Base-by-base conservation (phyloP, 2,113 vertebrate genomes). In the Scytalopus superciliaris region DNA sequence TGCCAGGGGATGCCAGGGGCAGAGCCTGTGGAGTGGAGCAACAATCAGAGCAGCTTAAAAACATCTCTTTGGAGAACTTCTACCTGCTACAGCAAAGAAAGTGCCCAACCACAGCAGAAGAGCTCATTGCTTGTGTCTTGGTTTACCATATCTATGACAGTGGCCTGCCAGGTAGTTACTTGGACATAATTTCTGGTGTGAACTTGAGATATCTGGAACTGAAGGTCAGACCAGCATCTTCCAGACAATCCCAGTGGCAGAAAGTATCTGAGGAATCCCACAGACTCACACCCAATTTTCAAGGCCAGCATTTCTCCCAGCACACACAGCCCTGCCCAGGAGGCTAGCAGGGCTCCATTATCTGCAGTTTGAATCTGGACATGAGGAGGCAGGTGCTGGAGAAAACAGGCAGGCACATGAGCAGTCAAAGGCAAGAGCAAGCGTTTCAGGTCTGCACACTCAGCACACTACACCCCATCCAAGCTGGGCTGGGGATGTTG, bases 371-470 rank as follows among this genome's bases (percentile, higher is more conserved):
- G 90, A 15, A 96, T 97, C 95, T 96, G 96, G 95, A 95, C 96
- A 92, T 96, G 96, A 96, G 96, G 92, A 96, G 94, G 96, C 96
- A 96, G 96, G 94, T 94, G 93, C 92, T 94, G 93, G 62, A 57
- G 64, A 70, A 80, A 86, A 94, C 96, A 97, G 96, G 96, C 94
- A 96, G 84, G 91, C 89, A 97, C 96, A 96, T 95, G 96, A 97
- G 95, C 40, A 88, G 79, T 95, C 91, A 93, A 87, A 92, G 85
- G 87, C 87, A 80, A 63, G 92, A 95, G 94, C 91, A 78, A 95
- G 92, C 86, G 39, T 91, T 96, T 93, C 93, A 95, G 87, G 87
- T 94, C 79, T 97, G 96, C 93, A 83, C 90, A 93, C 92, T 97
- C 94, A 95, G 96, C 93, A 87, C 76, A 2, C 94, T 81, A 84